Conservation (phyloP, 2,113 vertebrate genomes). For the Pteruthius melanotis region DNA sequence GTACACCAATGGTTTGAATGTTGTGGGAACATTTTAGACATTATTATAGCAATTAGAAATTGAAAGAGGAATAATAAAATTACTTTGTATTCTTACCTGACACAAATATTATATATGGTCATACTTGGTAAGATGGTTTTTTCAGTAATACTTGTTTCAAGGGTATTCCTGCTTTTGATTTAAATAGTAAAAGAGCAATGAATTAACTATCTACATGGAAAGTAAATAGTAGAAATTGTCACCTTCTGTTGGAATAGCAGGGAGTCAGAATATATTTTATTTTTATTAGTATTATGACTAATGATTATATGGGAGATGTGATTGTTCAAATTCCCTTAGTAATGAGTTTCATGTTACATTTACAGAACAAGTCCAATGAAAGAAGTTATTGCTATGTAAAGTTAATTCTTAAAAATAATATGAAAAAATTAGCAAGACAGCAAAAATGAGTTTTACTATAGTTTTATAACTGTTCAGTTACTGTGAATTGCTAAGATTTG, state of each 20-base stretch:
- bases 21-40: background rate
- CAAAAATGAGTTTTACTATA: conserved; percentile 17
- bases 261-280: background rate
- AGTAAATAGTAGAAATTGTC: too few relatives aligned
- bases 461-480: conserved; percentile 36
- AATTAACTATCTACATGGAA: background rate
- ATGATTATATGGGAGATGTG: background rate
- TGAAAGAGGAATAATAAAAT: background rate
- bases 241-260: background rate
- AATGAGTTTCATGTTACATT: background rate
- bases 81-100: background rate
- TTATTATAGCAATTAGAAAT: background rate
- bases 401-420: conserved; percentile 14
- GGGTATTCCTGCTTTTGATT: background rate
- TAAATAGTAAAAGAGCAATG: conserved; percentile 2
- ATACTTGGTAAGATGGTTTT: background rate
- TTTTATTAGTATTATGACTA: background rate
- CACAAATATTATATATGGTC: background rate
- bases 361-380: background rate
- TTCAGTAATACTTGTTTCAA: background rate
- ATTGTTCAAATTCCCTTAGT: background rate
- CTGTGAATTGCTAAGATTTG: conserved; percentile 49
- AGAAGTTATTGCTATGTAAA: conserved; percentile 2
- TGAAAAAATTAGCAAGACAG: conserved; percentile 19
- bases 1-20: background rate